Evolutionary conservation across 2,888 invertebrate genomes (phyloP).

Genomic region (Chrysomela aeneicollis): DNA sequence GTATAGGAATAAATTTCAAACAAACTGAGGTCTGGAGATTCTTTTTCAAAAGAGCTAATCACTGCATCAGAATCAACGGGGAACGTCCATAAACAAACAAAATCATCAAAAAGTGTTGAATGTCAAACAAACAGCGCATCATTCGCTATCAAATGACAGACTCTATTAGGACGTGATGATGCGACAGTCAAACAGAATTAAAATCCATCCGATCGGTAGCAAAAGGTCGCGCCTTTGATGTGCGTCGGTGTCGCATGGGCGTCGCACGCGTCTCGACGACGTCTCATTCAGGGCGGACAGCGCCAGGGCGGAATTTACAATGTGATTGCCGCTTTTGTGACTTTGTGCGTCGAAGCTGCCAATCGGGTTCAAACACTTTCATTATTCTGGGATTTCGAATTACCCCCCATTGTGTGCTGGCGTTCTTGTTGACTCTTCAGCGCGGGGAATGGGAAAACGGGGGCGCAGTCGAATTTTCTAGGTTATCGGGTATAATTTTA

Average conservation of each 20-base stretch:
- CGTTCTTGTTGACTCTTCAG: conserved; percentile 5
- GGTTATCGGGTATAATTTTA: too few relatives aligned
- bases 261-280: conserved; percentile 54
- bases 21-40: too few relatives aligned
- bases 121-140: conserved; percentile 9
- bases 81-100: neutral
- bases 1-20: too few relatives aligned
- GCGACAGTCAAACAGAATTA: conserved; percentile 43
- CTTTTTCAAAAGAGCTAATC: neutral
- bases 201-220: conserved; percentile 40
- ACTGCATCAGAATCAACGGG: neutral
- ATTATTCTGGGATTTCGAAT: conserved; percentile 58
- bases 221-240: conserved; percentile 44
- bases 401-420: conserved; percentile 55
- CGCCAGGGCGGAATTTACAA: conserved; percentile 61
- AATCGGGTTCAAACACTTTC: conserved; percentile 51
- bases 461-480: too few relatives aligned
- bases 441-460: neutral
- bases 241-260: conserved; percentile 43
- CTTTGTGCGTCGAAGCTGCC: conserved; percentile 52
- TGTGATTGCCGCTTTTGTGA: conserved; percentile 60
- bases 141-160: conserved; percentile 29
- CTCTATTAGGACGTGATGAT: conserved; percentile 37
- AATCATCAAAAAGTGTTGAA: neutral
- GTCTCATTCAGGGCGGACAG: conserved; percentile 56